These are phyloP conservation scores for Anoplopoma fimbria DNA, from an alignment of 2,113 vertebrate genomes.

Conservation along the genomic window DNA sequence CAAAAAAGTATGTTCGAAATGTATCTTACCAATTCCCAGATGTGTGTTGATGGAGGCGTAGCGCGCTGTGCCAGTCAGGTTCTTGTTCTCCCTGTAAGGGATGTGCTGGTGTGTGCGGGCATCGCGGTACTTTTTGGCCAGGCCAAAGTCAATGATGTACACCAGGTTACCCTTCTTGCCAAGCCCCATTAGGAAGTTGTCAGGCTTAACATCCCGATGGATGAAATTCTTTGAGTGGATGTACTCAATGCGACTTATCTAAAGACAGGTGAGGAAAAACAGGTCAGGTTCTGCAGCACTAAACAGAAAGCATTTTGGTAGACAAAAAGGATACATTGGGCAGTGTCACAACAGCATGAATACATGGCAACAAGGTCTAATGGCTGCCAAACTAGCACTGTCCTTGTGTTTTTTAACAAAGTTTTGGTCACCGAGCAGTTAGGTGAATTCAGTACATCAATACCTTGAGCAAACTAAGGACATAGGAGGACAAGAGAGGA, in stretches of 20 bases:
- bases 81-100: conserved; percentile 98
- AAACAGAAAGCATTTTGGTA: neutral
- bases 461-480: conserved; percentile 1
- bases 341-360: neutral
- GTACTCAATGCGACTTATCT: conserved; percentile 98
- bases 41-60: conserved; percentile 98
- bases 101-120: conserved; percentile 99
- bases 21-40: conserved; percentile 91
- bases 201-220: conserved; percentile 96
- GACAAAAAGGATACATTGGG: neutral
- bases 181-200: conserved; percentile 98
- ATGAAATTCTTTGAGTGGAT: conserved; percentile 99
- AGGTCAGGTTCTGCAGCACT: neutral
- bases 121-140: conserved; percentile 97
- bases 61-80: conserved; percentile 95
- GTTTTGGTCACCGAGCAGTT: neutral
- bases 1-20: neutral
- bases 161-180: conserved; percentile 98
- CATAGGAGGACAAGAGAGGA: conserved; percentile 9
- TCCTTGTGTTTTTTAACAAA: neutral
- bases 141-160: conserved; percentile 98
- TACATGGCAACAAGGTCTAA: neutral
- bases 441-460: conserved; percentile 9
- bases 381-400: neutral
- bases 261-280: conserved; percentile 10